Base-by-base conservation (phyloP, 2,113 vertebrate species). In the Rhodinocichla rosea region DNA sequence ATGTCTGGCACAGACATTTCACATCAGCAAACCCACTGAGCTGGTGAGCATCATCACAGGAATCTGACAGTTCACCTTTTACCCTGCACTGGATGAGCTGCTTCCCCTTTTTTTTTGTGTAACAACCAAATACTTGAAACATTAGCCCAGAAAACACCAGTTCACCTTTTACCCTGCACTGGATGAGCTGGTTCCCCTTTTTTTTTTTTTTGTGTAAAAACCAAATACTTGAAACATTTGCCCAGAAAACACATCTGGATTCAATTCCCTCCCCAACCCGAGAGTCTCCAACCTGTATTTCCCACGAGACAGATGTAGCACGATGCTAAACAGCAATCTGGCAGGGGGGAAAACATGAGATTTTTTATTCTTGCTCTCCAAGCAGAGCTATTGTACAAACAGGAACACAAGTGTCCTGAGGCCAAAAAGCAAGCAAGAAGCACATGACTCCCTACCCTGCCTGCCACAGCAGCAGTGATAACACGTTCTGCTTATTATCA, bases 351-450 rank as follows among this genome's bases (percentile, higher is more conserved):
- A 87, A 92, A 90, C 94, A 95, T 70, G 75, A 80, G 81, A 71
- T 65, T 92, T 95, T 92, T 93, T 86, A 95, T 93, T 92, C 95
- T 81, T 87, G 80, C 92, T 97, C 86, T 95, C 64, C 77, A 47
- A 94, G 96, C 91, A 89, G 83, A 97, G 83, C 92, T 89, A 75
- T 94, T 96, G 95, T 94, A 96, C 89, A 94, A 96, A 94, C 94
- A 96, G 91, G 94, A 94, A 95, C 96, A 96, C 74, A 74, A 96
- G 92, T 94, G 92, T 96, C 96, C 96, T 42, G 83, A 93, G 96
- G 95, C 95, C 96, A 95, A 67, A 88, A 90, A 92, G 76, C 64
- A 35, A 96, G 94, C 75, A 90, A 95, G 96, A 50, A 80, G 90
- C 86, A 0, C 86, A 70, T 87, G 92, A 90, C 91, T 94, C 70